Conservation (phyloP, 1,140 invertebrate species). For the Rhopalosiphum maidis region DNA sequence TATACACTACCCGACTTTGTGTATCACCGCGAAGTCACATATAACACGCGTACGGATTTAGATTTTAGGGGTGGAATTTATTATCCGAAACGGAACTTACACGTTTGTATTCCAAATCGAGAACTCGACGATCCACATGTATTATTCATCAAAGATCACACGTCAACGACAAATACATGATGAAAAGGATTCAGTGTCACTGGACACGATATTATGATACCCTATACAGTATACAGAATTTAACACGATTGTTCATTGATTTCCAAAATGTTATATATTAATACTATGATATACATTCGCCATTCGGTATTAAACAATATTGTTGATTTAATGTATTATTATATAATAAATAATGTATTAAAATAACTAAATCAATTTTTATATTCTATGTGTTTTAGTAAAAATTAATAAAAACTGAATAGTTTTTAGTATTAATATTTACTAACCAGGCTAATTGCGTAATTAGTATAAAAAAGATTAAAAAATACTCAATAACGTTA, state of each 20-base stretch:
- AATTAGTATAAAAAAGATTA: neutral
- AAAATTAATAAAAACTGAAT: neutral
- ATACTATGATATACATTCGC: neutral
- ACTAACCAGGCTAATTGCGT: neutral
- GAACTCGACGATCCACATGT: neutral
- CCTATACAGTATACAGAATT: neutral
- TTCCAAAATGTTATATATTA: neutral
- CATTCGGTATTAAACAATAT: neutral
- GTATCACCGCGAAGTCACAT: neutral
- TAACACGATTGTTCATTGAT: constrained; percentile 4
- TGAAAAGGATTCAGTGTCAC: neutral
- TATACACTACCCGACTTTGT: neutral
- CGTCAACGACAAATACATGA: constrained; percentile 38
- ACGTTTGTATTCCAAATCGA: constrained; percentile 49
- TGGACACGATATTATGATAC: constrained; percentile 15
- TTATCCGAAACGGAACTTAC: constrained; percentile 51
- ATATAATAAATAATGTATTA: neutral
- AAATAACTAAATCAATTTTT: neutral
- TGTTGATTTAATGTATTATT: neutral
- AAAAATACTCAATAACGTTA: neutral
- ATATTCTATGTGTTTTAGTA: neutral
- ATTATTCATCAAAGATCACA: constrained; percentile 47
- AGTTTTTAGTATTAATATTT: neutral
- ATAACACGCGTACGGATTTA: constrained; percentile 32
- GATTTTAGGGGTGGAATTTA: constrained; percentile 50